Base-by-base conservation (phyloP, 2,888 invertebrate genomes). In the Carcina quercana region DNA sequence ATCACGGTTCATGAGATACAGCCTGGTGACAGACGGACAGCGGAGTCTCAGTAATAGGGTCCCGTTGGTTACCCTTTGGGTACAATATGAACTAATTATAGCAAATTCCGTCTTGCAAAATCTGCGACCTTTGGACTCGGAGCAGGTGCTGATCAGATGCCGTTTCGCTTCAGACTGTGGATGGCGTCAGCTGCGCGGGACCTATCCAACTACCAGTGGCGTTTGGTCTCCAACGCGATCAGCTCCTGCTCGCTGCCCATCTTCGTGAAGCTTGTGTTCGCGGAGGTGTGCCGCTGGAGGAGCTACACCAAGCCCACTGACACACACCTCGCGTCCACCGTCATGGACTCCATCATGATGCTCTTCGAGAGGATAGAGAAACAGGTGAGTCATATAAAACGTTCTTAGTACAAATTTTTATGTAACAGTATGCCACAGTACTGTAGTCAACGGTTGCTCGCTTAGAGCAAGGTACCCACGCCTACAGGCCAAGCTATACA, bases 261-360 rank as follows among this genome's bases (percentile, higher is more conserved):
- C 40, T 98, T 97, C 62, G 96, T 98, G 0, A 98, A 98, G 75
- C 82, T 99, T 25, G 97, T 98, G 0, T 97, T 96, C 72, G 98
- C 98, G 8, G 98, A 98, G 80, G 96, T 98, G 14, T 96, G 96
- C 63, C 87, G 97, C 42, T 98, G 98, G 98, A 88, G 96, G 32
- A 97, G 97, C 47, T 98, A 98, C 67, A 97, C 97, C 0, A 93
- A 95, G 53, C 94, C 96, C 0, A 93, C 94, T 45, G 96, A 97
- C 50, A 97, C 97, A 0, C 92, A 95, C 54, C 80, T 99, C 14
- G 96, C 97, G 0, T 94, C 93, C 11, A 96, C 95, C 1, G 97
- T 98, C 0, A 97, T 97, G 94, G 97, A 97, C 65, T 95, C 95
- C 13, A 98, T 98, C 55, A 96, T 96, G 93, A 93, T 97, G 91